phyloP scores from a whole-genome alignment of 2,113 vertebrate species.

The Gymnogyps californianus region DNA sequence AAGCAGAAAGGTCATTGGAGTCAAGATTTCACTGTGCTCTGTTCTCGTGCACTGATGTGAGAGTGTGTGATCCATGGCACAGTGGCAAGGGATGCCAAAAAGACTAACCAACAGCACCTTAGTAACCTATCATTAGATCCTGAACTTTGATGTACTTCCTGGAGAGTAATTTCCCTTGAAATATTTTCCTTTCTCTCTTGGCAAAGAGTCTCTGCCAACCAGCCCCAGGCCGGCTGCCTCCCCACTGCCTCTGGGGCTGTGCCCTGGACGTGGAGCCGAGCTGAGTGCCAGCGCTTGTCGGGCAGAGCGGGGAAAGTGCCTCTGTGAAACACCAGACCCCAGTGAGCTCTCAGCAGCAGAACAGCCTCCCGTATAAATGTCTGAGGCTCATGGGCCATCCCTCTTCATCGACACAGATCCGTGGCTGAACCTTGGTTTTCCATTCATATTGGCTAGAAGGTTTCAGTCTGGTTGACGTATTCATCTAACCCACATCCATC shows the following conservation, averaged over 20 bases:
- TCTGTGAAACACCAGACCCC: neutral
- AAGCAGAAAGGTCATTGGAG: neutral
- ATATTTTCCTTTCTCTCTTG: neutral
- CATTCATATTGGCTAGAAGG: neutral
- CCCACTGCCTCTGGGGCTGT: neutral
- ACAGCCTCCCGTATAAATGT: neutral
- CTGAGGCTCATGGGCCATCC: neutral
- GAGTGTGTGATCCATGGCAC: neutral
- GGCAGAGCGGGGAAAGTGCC: fast-evolving
- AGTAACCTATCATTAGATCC: neutral
- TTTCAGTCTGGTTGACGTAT: neutral
- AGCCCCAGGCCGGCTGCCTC: neutral
- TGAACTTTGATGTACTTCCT: neutral
- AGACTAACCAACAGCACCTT: neutral
- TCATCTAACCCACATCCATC: neutral
- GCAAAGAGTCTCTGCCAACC: neutral
- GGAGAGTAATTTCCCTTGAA: neutral
- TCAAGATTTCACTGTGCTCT: neutral
- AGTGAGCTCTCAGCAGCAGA: neutral
- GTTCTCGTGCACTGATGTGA: fast-evolving
- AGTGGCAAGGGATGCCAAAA: neutral
- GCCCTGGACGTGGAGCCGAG: fast-evolving
- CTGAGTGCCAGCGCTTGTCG: fast-evolving
- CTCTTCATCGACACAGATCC: neutral
- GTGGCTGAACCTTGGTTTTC: neutral